Base-by-base conservation (phyloP, 1,140 invertebrate genomes). In the Macrobrachium nipponense region DNA sequence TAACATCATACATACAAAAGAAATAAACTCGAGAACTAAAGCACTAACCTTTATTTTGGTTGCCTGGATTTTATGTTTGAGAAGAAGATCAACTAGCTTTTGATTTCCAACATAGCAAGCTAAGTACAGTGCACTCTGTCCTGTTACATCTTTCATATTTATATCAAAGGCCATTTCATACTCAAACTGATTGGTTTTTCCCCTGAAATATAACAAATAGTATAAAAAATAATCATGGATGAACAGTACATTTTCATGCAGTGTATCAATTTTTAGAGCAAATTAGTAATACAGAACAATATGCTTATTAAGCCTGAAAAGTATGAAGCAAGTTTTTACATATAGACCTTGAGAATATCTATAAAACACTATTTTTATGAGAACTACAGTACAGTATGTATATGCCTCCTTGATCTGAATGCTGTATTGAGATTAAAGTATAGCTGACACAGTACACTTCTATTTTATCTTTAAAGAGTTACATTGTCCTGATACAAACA, bases 151-250 rank as follows among this genome's bases (percentile, higher is more conserved):
- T 87, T 95, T 94, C 72, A 94, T 94, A 91, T 99, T 99, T 10
- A 98, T 93, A 91, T 98, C 97, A 90, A 97, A 98, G 11, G 96
- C 94, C 91, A 97, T 93, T 18, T 94, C 93, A 91, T 97, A 98
- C 90, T 97, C 95, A 92, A 94, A 96, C 73, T 95, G 93, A 27
- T 94, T 94, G 5, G 93, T 93, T 20, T 92, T 91, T 90, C 96
- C 96, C 68, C 94, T 95, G 91, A 11, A 27, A 90, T 88, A 77
- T 23, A 85, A 80, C 15, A 20, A 76, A 80, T 62, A 75, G 20
- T 89, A 36, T 91, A 90, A 82, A 90, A 91, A 5, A 58, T 73
- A 64, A 60, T 27, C 15, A 59, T 61, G 36, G 12, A 17, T 78
- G 27, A 20, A 5, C 0, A 12, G 0, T 51, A 15, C 20, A 68